Percentiles rank a stretch among this genome's conserved stretches.
phyloP scores from a whole-genome alignment of 2,888 invertebrate genomes.

The Trissolcus japonicus region DNA sequence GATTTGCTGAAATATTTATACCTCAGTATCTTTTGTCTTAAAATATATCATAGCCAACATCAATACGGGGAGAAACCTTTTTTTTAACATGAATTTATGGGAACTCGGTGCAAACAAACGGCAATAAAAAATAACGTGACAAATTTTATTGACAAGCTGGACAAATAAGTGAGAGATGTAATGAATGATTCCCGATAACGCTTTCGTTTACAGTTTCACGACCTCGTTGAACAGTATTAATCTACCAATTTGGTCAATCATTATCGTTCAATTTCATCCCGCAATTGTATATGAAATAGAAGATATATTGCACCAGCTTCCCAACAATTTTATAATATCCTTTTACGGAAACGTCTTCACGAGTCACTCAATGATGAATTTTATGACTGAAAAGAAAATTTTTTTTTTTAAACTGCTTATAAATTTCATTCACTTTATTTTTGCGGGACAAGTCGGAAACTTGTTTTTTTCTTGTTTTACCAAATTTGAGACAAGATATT shows the following conservation, averaged over 20 bases:
- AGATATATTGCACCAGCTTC: not conserved
- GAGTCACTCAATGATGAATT: too few species aligned
- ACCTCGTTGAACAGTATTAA: not conserved
- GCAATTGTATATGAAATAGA: not conserved
- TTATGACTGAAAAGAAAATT: too few species aligned
- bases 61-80: constrained; percentile 43
- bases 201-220: not conserved
- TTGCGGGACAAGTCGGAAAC: too few species aligned
- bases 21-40: constrained; percentile 15
- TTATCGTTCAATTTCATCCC: constrained; percentile 1
- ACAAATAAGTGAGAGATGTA: constrained; percentile 30
- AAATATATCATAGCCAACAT: constrained; percentile 13
- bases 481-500: too few species aligned
- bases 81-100: constrained; percentile 35
- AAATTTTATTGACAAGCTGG: constrained; percentile 27
- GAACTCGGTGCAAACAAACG: constrained; percentile 17
- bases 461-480: too few species aligned
- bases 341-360: not conserved
- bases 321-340: not conserved
- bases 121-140: constrained; percentile 32
- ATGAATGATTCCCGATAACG: constrained; percentile 6
- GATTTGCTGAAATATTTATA: not conserved
- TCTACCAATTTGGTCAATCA: not conserved
- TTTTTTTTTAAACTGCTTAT: too few species aligned
- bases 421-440: too few species aligned